Base-by-base conservation (phyloP, 2,888 invertebrate species). In the Drosophila tanythrix region DNA sequence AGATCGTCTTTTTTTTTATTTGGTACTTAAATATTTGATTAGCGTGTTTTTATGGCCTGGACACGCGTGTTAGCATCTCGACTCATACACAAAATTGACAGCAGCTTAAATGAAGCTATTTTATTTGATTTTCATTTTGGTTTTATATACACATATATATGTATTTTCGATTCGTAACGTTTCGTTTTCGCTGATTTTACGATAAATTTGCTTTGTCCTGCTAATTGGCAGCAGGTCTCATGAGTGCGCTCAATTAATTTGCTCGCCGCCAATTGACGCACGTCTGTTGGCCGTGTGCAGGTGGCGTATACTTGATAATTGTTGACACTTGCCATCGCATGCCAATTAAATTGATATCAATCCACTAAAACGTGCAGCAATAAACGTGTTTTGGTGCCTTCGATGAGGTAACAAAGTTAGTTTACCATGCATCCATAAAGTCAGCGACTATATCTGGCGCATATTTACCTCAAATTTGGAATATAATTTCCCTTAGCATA, bases 241-340 rank as follows among this genome's bases (percentile, higher is more conserved):
- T 85, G 88, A 85, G 88, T 76, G 81, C 73, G 77, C 81, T 83
- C 86, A 83, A 86, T 86, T 86, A 88, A 86, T 85, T 81, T 79
- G 55, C 65, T 60, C 74, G 77, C 48, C 86, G 77, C 48, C 86
- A 86, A 85, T 85, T 86, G 88, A 80, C 83, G 83, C 88, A 83
- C 85, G 74, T 79, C 64, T 71, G 58, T 62, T 38, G 58, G 64
- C 57, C 38, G 69, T 50, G 70, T 50, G 67, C 81, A 79, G 85
- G 83, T 85, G 88, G 85, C 85, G 83, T 88, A 88, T 85, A 88
- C 85, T 85, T 88, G 85, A 88, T 85, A 88, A 85, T 88, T 85
- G 88, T 69, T 77, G 83, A 74, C 85, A 85, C 85, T 85, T 88
- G 85, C 79, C 81, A 77, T 29, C 57, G 65, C 67, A 31, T 31